Percentiles rank a stretch among this genome's conserved stretches.
phyloP scores from a whole-genome alignment of 2,797 vertebrate genomes.

The Cyprinella venusta region DNA sequence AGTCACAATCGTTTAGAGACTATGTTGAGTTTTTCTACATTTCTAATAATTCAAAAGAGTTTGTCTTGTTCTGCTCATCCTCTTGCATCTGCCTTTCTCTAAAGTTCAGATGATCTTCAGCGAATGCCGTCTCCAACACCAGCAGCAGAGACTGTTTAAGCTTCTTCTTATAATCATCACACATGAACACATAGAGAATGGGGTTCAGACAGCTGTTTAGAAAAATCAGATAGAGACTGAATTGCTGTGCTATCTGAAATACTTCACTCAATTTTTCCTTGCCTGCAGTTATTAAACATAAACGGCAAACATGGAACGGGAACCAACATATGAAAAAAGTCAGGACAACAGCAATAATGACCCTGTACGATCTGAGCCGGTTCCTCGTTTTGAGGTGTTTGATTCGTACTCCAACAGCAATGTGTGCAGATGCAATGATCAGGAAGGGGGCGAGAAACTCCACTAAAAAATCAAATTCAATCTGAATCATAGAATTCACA shows the following conservation, averaged over 20 bases:
- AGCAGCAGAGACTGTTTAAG: slow-evolving; percentile 75
- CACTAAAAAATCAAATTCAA: slow-evolving; percentile 36
- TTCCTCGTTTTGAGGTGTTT: slow-evolving; percentile 37
- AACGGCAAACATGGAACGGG: slow-evolving; percentile 67
- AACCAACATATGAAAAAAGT: slow-evolving; percentile 79
- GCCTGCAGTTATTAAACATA: not conserved
- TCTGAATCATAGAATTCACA: too few species aligned
- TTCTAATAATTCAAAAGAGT: too few species aligned
- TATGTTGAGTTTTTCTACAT: not conserved
- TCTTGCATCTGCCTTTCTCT: slow-evolving; percentile 18
- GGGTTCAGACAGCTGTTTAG: not conserved
- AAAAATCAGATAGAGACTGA: fast-evolving
- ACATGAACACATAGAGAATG: slow-evolving; percentile 8
- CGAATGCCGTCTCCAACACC: slow-evolving; percentile 78
- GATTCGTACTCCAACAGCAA: slow-evolving; percentile 65
- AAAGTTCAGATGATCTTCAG: slow-evolving; percentile 71
- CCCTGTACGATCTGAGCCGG: slow-evolving; percentile 54
- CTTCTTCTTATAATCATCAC: slow-evolving; percentile 70
- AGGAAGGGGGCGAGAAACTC: slow-evolving; percentile 76
- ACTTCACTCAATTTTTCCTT: fast-evolving
- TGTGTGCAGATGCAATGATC: slow-evolving; percentile 66
- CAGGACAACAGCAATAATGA: slow-evolving; percentile 69
- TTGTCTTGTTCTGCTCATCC: not conserved
- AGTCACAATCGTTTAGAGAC: not conserved
- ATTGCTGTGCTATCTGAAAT: fast-evolving